These are phyloP conservation scores for Hypolimnas misippus DNA, from an alignment of 2,888 invertebrate genomes.

Conservation along the genomic window DNA sequence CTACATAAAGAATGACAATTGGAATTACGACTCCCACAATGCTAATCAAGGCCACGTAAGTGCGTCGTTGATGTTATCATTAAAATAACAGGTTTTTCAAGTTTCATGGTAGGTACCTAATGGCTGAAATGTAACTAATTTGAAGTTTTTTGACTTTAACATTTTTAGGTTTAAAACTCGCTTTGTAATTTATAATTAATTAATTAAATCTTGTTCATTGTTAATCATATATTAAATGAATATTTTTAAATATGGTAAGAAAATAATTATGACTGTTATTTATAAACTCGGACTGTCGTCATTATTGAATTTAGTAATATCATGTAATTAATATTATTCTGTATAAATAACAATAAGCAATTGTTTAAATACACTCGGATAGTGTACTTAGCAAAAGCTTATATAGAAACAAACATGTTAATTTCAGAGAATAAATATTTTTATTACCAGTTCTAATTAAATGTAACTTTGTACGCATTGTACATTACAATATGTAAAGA, in stretches of 20 bases:
- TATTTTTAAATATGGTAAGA: too few relatives aligned
- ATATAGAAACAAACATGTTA: neutral
- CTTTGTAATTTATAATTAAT: neutral
- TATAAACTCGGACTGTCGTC: too few relatives aligned
- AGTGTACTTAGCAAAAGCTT: neutral
- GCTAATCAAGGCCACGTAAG: conserved; percentile 30
- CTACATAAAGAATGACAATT: conserved; percentile 32
- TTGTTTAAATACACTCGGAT: neutral
- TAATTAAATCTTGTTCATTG: too few relatives aligned
- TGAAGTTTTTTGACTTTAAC: neutral
- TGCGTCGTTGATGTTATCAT: conserved; percentile 30
- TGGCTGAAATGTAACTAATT: neutral
- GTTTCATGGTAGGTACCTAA: conserved; percentile 14
- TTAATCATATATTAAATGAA: too few relatives aligned
- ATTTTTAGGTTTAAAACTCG: neutral
- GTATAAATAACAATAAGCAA: neutral
- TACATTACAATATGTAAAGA: too few relatives aligned
- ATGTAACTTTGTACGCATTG: neutral
- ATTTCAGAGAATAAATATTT: neutral
- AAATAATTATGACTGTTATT: too few relatives aligned
- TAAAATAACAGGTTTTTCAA: conserved; percentile 25
- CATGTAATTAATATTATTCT: neutral
- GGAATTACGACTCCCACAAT: conserved; percentile 30
- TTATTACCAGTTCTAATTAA: neutral
- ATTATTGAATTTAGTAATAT: too few relatives aligned